phyloP scores from a whole-genome alignment of 2,888 invertebrate species.

The Heliconius cydno region DNA sequence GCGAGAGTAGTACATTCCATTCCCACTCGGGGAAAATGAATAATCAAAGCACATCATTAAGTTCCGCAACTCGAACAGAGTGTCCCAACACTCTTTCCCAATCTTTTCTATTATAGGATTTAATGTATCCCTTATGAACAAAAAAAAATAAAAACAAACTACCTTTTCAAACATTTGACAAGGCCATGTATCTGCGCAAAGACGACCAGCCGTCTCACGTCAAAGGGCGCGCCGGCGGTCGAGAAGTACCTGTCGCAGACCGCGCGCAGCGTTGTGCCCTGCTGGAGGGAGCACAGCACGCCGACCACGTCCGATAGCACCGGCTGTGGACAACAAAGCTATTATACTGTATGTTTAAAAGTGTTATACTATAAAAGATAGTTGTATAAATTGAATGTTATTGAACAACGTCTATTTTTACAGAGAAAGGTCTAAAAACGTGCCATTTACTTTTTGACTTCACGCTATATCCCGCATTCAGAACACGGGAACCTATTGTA shows the following conservation, averaged over 20 bases:
- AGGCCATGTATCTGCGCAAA: conserved; percentile 84
- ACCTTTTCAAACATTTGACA: conserved; percentile 83
- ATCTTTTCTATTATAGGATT: no score
- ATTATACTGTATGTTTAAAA: background rate
- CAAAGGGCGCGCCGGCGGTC: conserved; percentile 54
- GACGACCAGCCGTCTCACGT: conserved; percentile 80
- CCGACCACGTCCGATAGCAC: conserved; percentile 62
- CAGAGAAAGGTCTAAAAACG: no score
- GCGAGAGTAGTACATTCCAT: background rate
- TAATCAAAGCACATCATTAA: background rate
- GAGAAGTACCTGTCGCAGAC: conserved; percentile 68
- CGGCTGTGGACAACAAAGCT: conserved; percentile 55
- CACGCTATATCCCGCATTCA: no score
- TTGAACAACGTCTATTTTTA: no score
- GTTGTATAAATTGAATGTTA: no score
- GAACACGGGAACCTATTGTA: no score
- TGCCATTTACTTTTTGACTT: no score
- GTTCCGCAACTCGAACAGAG: background rate
- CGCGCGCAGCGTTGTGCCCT: conserved; percentile 72
- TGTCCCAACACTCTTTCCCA: no score
- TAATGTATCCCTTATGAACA: no score
- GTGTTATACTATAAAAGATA: no score
- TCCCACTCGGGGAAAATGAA: background rate
- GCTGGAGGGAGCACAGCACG: conserved; percentile 72
- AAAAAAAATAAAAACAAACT: background rate